Conservation (phyloP, 1,140 invertebrate species). For the Zaprionus inermis region DNA sequence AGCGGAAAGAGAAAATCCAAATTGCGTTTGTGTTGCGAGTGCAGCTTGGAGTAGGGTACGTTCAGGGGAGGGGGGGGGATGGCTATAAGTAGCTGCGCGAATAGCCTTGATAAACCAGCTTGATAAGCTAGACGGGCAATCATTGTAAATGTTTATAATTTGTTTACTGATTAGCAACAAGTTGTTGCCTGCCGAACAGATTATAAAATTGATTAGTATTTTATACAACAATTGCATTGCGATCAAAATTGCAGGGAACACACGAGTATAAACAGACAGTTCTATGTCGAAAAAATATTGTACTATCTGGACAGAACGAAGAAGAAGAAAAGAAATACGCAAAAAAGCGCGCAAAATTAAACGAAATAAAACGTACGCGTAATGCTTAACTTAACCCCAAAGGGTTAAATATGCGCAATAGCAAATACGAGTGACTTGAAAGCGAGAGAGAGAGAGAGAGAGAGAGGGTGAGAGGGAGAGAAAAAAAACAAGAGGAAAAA, state of each 20-base stretch:
- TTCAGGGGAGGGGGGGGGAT: neutral
- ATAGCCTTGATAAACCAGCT: slow-evolving; percentile 62
- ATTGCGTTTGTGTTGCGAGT: slow-evolving; percentile 7
- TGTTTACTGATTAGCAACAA: slow-evolving; percentile 66
- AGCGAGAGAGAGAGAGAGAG: slow-evolving; percentile 1
- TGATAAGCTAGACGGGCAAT: slow-evolving; percentile 62
- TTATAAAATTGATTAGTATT: slow-evolving; percentile 47
- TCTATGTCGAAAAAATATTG: neutral
- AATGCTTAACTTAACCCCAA: slow-evolving; percentile 78
- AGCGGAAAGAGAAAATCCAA: slow-evolving; percentile 1
- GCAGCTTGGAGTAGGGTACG: neutral
- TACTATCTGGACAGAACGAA: slow-evolving; percentile 9
- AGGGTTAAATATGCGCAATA: slow-evolving; percentile 78
- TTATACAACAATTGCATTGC: slow-evolving; percentile 13
- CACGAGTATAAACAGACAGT: neutral
- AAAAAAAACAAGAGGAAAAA: slow-evolving; percentile 8
- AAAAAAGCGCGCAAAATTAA: slow-evolving; percentile 65
- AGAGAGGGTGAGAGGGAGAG: slow-evolving; percentile 2
- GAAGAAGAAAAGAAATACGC: slow-evolving; percentile 24
- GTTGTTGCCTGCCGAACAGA: slow-evolving; percentile 40
- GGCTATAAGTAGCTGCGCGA: slow-evolving; percentile 59
- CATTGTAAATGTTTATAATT: slow-evolving; percentile 81
- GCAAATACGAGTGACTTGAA: slow-evolving; percentile 61
- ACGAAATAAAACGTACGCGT: slow-evolving; percentile 67
- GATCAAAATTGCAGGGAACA: slow-evolving; percentile 8